These are phyloP conservation scores for Apogon hyalosoma DNA, from an alignment of 2,797 vertebrate species.

Conservation along the genomic window DNA sequence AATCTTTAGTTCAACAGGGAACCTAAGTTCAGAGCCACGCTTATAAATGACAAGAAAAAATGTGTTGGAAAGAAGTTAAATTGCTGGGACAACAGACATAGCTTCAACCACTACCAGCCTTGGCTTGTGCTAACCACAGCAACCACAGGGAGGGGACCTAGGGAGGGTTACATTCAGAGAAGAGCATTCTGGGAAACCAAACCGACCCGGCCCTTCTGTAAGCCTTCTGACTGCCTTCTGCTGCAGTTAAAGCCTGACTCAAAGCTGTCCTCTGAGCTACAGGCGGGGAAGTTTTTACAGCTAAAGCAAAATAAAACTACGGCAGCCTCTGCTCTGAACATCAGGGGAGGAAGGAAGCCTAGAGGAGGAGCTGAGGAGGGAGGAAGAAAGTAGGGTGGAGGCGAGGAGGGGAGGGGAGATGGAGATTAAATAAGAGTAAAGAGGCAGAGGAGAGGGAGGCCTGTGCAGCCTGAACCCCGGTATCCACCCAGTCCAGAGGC, in stretches of 20 bases:
- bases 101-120: constrained; percentile 49
- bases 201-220: constrained; percentile 42
- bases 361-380: constrained; percentile 12
- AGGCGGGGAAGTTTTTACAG: constrained; percentile 42
- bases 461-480: constrained; percentile 34
- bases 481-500: constrained; percentile 51
- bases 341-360: constrained; percentile 48
- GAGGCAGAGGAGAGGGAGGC: constrained; percentile 29
- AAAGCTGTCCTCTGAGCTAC: constrained; percentile 29
- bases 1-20: not conserved
- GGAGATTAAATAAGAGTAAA: constrained; percentile 29
- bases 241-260: constrained; percentile 44
- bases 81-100: constrained; percentile 24
- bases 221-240: constrained; percentile 39
- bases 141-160: constrained; percentile 63
- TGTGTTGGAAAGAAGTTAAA: constrained; percentile 10
- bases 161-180: constrained; percentile 55
- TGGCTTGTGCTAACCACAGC: constrained; percentile 58
- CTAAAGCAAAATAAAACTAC: constrained; percentile 33
- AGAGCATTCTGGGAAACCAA: constrained; percentile 62
- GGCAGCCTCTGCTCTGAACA: constrained; percentile 32
- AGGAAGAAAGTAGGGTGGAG: constrained; percentile 50
- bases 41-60: constrained; percentile 10
- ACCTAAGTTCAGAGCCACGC: not conserved
- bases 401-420: constrained; percentile 34